Percentiles rank a stretch among this genome's conserved stretches.
These are phyloP conservation scores for Chlorodrepanis virens DNA, from an alignment of 2,113 vertebrate species.

Conservation along the genomic window DNA sequence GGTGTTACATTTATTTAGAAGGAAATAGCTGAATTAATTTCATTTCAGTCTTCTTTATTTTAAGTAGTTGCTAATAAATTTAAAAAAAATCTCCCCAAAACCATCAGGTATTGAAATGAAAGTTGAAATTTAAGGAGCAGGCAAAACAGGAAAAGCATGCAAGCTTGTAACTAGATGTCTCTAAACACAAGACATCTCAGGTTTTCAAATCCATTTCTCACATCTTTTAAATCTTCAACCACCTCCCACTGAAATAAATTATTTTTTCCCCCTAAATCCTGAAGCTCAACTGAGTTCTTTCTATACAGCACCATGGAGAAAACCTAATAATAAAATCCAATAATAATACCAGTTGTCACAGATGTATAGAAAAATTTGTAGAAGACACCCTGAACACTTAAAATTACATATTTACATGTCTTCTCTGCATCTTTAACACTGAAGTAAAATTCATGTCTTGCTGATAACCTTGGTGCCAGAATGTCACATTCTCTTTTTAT, in stretches of 20 bases:
- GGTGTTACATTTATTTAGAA: not conserved
- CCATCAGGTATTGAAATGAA: not conserved
- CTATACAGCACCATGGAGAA: not conserved
- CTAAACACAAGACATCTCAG: not conserved
- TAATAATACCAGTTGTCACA: not conserved
- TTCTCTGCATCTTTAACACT: not conserved
- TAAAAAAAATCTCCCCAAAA: not conserved
- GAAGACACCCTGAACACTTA: not conserved
- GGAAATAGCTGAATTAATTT: not conserved
- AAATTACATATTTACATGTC: conserved; percentile 28
- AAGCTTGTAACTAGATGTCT: not conserved
- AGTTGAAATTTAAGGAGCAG: not conserved
- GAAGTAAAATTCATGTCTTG: not conserved
- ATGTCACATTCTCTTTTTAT: conserved; percentile 36
- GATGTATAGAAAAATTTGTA: not conserved
- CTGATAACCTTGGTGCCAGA: conserved; percentile 39
- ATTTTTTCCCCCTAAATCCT: not conserved
- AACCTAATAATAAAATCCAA: not conserved
- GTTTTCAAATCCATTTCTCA: not conserved
- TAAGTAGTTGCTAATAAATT: not conserved
- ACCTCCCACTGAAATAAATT: not conserved
- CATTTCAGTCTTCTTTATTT: not conserved
- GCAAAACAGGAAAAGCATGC: not conserved
- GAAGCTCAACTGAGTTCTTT: not conserved
- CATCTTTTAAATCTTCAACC: not conserved